These are phyloP conservation scores for Nothoprocta pentlandii DNA, from an alignment of 2,113 vertebrate species.

Conservation along the genomic window DNA sequence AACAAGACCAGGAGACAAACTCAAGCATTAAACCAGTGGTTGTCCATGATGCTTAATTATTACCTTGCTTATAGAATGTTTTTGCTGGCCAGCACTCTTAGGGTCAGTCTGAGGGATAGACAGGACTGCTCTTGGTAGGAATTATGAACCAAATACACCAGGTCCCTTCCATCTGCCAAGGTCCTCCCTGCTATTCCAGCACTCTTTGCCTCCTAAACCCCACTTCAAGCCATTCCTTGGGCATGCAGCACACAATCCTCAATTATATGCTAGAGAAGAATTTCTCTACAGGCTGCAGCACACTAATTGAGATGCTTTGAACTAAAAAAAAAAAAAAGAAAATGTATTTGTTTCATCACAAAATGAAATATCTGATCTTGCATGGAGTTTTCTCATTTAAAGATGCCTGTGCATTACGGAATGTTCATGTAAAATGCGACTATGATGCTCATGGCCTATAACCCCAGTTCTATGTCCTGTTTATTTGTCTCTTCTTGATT, in stretches of 20 bases:
- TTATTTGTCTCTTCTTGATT: neutral
- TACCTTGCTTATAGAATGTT: neutral
- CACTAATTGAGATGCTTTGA: neutral
- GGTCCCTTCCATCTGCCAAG: neutral
- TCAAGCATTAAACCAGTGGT: neutral
- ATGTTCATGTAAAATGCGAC: neutral
- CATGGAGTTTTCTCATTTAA: neutral
- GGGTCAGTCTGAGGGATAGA: neutral
- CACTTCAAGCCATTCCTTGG: neutral
- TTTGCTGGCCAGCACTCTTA: neutral
- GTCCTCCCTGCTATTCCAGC: neutral
- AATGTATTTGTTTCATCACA: neutral
- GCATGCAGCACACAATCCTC: neutral
- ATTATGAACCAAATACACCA: neutral
- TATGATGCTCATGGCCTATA: neutral
- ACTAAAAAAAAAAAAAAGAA: neutral
- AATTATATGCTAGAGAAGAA: neutral
- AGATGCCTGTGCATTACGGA: neutral
- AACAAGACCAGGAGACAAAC: neutral
- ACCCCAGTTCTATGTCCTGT: neutral
- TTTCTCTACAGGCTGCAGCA: neutral
- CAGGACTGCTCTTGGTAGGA: neutral
- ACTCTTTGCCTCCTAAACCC: neutral
- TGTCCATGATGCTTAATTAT: neutral
- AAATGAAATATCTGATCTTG: neutral